phyloP scores from a whole-genome alignment of 2,797 vertebrate genomes.

The Lacerta agilis region DNA sequence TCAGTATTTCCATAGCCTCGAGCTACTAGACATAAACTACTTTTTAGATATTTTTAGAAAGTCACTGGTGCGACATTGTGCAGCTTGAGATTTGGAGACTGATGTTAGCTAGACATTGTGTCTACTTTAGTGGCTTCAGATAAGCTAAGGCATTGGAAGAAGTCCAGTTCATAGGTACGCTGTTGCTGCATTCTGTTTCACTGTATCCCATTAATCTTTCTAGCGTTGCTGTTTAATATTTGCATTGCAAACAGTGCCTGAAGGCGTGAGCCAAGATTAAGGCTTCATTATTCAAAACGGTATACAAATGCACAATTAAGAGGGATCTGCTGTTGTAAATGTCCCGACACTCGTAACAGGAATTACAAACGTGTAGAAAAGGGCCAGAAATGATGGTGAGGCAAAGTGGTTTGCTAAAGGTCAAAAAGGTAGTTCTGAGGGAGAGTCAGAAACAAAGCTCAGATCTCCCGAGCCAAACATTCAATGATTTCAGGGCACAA shows the following conservation, averaged over 20 bases:
- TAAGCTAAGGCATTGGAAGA: constrained; percentile 21
- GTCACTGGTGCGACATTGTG: not conserved
- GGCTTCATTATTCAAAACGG: not conserved
- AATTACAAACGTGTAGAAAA: constrained; percentile 6
- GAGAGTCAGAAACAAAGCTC: not conserved
- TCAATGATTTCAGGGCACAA: not conserved
- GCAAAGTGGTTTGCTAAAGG: not conserved
- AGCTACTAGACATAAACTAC: constrained; percentile 32
- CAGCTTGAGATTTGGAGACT: constrained; percentile 14
- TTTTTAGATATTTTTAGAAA: constrained; percentile 46
- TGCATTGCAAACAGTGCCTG: constrained; percentile 15
- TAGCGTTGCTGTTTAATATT: constrained; percentile 35
- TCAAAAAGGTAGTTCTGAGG: not conserved
- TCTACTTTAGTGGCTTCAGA: not conserved
- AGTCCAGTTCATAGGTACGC: not conserved
- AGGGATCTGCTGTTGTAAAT: constrained; percentile 2
- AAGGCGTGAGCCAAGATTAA: not conserved
- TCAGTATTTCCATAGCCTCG: constrained; percentile 50
- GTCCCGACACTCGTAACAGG: not conserved
- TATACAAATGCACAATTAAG: constrained; percentile 24
- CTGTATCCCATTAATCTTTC: constrained; percentile 20
- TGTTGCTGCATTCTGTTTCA: not conserved
- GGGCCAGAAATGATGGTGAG: not conserved
- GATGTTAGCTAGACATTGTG: not conserved
- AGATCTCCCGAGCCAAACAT: not conserved